phyloP scores from a whole-genome alignment of 1,140 invertebrate genomes.

The Calliopsis andreniformis region DNA sequence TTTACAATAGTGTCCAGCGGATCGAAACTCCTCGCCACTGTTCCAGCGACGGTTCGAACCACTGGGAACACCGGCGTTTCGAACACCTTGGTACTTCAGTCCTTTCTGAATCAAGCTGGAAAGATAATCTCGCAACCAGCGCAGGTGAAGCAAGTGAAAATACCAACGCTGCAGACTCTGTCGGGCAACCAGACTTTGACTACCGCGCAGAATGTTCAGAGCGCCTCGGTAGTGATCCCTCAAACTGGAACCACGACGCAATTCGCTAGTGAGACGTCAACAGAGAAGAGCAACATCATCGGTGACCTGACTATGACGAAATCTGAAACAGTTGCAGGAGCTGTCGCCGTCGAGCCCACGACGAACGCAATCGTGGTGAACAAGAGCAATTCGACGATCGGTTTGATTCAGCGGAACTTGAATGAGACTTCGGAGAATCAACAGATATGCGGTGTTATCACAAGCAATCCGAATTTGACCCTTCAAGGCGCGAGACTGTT shows the following conservation, averaged over 20 bases:
- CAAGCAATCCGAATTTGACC: conserved; percentile 76
- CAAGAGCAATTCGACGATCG: conserved; percentile 70
- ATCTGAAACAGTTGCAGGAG: conserved; percentile 20
- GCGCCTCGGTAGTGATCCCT: conserved; percentile 61
- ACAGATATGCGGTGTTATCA: conserved; percentile 78
- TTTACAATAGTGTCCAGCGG: conserved; percentile 87
- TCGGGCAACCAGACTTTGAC: conserved; percentile 57
- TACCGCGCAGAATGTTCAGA: conserved; percentile 60
- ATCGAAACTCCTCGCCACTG: conserved; percentile 85
- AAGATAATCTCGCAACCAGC: conserved; percentile 80
- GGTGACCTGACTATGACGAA: conserved; percentile 60
- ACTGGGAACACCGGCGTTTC: conserved; percentile 69
- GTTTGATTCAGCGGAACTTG: conserved; percentile 72
- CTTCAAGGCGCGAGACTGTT: conserved; percentile 75
- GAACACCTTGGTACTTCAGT: conserved; percentile 82
- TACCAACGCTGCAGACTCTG: conserved; percentile 73
- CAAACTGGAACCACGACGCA: conserved; percentile 61
- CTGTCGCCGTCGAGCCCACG: conserved; percentile 39
- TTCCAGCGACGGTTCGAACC: conserved; percentile 82
- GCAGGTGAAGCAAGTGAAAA: conserved; percentile 76
- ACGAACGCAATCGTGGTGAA: conserved; percentile 74
- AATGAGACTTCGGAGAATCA: conserved; percentile 70
- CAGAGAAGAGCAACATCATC: conserved; percentile 36
- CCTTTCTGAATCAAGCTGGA: conserved; percentile 82
- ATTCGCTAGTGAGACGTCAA: conserved; percentile 57